A percentile compares a stretch with the other conserved stretches of the same genome.
These are phyloP conservation scores for Schizotus pectinicornis DNA, from an alignment of 2,888 invertebrate species.

Conservation along the genomic window DNA sequence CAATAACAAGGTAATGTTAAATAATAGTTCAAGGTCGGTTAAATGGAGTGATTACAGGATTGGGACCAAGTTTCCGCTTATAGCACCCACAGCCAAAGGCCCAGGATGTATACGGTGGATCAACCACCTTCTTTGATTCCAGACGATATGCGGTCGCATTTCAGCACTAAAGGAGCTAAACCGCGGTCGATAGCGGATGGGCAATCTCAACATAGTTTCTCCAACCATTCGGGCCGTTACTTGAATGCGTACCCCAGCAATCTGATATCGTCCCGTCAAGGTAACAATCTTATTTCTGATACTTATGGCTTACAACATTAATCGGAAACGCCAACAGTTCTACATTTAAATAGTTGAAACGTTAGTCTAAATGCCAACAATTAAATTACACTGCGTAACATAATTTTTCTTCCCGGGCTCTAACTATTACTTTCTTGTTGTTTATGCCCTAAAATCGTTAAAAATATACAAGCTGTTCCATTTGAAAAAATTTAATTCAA, in stretches of 20 bases:
- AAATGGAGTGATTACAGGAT: conserved; percentile 59
- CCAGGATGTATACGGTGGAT: conserved; percentile 81
- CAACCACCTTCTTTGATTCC: conserved; percentile 62
- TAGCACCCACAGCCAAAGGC: conserved; percentile 87
- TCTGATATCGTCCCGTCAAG: conserved; percentile 76
- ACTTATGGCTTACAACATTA: no score
- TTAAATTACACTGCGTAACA: no score
- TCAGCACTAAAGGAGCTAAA: conserved; percentile 70
- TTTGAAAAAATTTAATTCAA: no score
- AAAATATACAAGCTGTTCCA: no score
- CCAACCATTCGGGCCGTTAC: conserved; percentile 81
- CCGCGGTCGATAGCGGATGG: conserved; percentile 83
- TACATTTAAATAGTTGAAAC: no score
- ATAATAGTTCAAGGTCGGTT: conserved; percentile 14
- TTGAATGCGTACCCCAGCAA: conserved; percentile 73
- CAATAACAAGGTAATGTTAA: conserved; percentile 70
- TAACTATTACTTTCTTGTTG: no score
- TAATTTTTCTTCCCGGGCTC: no score
- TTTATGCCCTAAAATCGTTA: no score
- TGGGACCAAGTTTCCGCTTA: conserved; percentile 91
- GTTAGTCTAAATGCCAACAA: no score
- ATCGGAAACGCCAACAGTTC: no score
- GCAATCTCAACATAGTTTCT: conserved; percentile 88
- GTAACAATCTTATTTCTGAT: conserved; percentile 50
- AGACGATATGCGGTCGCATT: conserved; percentile 77